Evolutionary conservation across 2,113 vertebrate genomes (phyloP).

Genomic region (Circaetus gallicus): DNA sequence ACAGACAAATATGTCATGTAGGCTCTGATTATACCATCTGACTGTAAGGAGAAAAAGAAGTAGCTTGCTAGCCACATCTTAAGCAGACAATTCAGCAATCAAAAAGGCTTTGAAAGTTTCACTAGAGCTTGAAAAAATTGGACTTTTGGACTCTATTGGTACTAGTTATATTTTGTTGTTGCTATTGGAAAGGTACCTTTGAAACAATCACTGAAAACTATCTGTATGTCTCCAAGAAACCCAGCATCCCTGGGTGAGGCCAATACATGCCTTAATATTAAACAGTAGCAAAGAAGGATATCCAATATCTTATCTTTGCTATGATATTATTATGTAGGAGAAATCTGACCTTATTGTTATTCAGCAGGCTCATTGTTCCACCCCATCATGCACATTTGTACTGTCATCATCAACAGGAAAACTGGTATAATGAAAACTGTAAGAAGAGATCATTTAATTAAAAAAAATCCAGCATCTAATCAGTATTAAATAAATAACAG

Average conservation of each 20-base stretch:
- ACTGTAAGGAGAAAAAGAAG: constrained; percentile 5
- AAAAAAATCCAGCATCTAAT: neutral
- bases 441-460: neutral
- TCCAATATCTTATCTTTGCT: neutral
- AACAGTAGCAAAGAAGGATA: neutral
- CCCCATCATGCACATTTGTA: neutral
- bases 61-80: neutral
- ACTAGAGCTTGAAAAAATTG: constrained; percentile 12
- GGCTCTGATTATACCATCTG: constrained; percentile 28
- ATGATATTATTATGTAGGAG: neutral
- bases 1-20: constrained; percentile 15
- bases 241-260: neutral
- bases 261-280: neutral
- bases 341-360: neutral
- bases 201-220: neutral
- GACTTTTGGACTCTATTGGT: neutral
- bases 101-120: constrained; percentile 19
- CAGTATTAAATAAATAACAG: neutral
- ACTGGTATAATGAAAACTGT: neutral
- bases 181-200: neutral
- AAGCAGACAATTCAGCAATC: neutral
- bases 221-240: neutral
- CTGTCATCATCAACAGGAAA: neutral
- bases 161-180: neutral
- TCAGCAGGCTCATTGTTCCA: neutral